Evolutionary conservation across 2,113 vertebrate species (phyloP).

Genomic region (Ploceus nigricollis): DNA sequence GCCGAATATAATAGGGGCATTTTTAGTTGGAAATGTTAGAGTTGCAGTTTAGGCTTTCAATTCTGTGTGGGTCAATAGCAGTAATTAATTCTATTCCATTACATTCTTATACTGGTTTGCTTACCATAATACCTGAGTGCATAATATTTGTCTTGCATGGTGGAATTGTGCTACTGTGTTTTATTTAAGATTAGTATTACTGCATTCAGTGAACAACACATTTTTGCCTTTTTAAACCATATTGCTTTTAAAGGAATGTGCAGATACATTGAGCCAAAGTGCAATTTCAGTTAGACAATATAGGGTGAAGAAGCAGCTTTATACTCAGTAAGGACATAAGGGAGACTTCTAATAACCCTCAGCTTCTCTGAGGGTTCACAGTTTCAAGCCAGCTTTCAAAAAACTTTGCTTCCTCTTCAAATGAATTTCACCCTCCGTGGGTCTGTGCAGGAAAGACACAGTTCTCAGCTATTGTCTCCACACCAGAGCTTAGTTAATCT

Average conservation of each 20-base stretch:
- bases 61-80: background rate
- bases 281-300: background rate
- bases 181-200: background rate
- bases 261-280: background rate
- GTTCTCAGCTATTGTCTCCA: background rate
- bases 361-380: background rate
- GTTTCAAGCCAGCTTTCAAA: background rate
- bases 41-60: slow-evolving; percentile 7
- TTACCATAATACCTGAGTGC: background rate
- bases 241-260: background rate
- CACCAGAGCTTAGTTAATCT: slow-evolving; percentile 31
- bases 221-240: background rate
- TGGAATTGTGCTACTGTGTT: background rate
- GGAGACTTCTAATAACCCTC: background rate
- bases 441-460: background rate
- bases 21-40: background rate
- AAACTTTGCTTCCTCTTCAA: background rate
- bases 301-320: background rate
- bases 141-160: background rate
- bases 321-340: background rate
- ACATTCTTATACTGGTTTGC: background rate
- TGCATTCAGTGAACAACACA: background rate
- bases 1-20: background rate
- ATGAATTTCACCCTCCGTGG: background rate
- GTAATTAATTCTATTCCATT: slow-evolving; percentile 20